Base-by-base conservation (phyloP, 2,113 vertebrate species). In the Mellivora capensis region DNA sequence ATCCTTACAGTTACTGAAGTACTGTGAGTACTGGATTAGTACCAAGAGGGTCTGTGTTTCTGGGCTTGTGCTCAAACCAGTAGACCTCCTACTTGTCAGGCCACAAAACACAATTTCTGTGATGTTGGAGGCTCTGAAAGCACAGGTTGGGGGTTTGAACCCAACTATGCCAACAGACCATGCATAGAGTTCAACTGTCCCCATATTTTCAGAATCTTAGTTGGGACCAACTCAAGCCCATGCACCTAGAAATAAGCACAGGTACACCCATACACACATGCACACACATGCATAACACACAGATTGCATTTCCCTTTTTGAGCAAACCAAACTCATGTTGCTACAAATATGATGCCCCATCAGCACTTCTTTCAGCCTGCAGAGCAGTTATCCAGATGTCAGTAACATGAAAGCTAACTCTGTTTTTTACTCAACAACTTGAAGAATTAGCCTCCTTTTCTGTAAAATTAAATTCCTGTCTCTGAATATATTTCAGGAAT, bases 41-140 rank as follows among this genome's bases (percentile, higher is more conserved):
- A 94, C 77, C 72, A 94, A 93, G 15, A 88, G 64, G 44, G 25
- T 49, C 64, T 90, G n/a, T 93, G 71, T 96, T 96, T 95, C 82
- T 86, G 67, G 72, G 76, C 31, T 95, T 88, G 6, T 34, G 14
- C 77, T 84, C 94, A 96, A 91, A 81, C 47, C 85, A 93, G 62
- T 72, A 83, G 85, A 94, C 34, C 29, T 92, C 29, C 67, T 89
- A 42, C 49, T 83, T 94, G 54, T 96, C 59, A 83, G 74, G 17
- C 61, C 52, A 97, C 57, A 96, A 67, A 95, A 54, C 6, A 9
- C 42, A 8, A 81, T 5, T 83, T 93, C 52, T 71, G 14, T 81
- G 18, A 91, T 39, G 37, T 42, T 62, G 31, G 79, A 96, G 82
- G 11, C 18, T 49, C 23, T 96, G n/a, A 44, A 47, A 57, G 25